Evolutionary conservation across 2,113 vertebrate genomes (phyloP), one percentile per base, ranked within the genome.

Genomic region (Mungos mungo): DNA sequence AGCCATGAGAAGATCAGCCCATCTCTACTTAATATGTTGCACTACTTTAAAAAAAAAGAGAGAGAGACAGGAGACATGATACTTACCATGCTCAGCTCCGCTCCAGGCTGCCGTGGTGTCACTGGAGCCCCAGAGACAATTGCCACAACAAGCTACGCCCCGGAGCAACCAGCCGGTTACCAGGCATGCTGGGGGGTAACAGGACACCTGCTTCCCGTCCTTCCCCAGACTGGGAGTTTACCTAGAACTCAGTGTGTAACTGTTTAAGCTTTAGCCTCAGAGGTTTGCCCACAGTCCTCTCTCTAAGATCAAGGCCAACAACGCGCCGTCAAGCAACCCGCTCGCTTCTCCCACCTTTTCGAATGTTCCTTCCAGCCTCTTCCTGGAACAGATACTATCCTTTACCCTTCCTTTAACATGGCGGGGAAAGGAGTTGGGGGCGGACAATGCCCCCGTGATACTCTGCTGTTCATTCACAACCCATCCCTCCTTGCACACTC

Each of bases 161-260:
- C 45, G 14, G 76, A 92, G 76, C 94, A 98, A 97, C 97, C 97
- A 94, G 95, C 27, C 66, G 29, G 98, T 98, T 96, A 90, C 98
- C 97, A 98, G 98, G 98, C 65, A n/a, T 84, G 97, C 97, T 80
- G 77, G 27, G 16, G 57, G 18, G 97, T 93, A 98, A 98, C 23
- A 54, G 0, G 92, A 96, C 60, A 95, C 97, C 89, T 29, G 72
- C 29, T 6, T 93, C 85, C 95, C 25, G 80, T 60, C 81, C 38
- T 41, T 10, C n/a, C 57, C 65, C 29, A 79, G 38, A 23, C 6
- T 1, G 2, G 2, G 0, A 89, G 85, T 31, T 95, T 79, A 74
- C 50, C 95, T 38, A 83, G 95, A 82, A 81, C 50, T 41, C 8
- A 14, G 81, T 72, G 27, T 72, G 98, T 89, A 96, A 98, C 97